phyloP scores from a whole-genome alignment of 2,113 vertebrate species.

The Hemiscyllium ocellatum region DNA sequence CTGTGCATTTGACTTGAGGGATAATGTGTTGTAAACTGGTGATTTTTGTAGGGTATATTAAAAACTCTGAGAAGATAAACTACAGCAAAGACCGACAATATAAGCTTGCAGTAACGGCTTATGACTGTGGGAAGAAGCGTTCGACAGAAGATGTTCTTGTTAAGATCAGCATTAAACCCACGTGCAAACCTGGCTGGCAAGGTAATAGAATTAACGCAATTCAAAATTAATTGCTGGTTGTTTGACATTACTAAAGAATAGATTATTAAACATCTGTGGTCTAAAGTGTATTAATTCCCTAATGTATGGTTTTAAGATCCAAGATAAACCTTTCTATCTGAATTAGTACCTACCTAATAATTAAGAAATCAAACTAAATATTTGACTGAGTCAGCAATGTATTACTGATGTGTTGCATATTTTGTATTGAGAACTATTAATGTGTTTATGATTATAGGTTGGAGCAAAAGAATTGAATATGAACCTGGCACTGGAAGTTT shows the following conservation, averaged over 20 bases:
- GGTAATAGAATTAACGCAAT: constrained; percentile 55
- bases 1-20: background rate
- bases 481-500: constrained; percentile 87
- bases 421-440: background rate
- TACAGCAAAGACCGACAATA: constrained; percentile 86
- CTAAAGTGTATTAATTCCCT: background rate
- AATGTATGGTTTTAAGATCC: background rate
- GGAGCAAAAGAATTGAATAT: constrained; percentile 87
- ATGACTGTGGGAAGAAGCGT: constrained; percentile 92
- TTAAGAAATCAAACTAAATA: background rate
- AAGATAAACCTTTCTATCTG: background rate
- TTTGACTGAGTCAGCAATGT: background rate
- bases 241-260: background rate
- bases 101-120: constrained; percentile 88
- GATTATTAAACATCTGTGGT: background rate
- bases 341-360: background rate
- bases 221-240: background rate
- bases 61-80: constrained; percentile 87
- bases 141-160: constrained; percentile 86
- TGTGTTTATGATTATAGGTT: constrained; percentile 58
- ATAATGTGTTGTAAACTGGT: background rate
- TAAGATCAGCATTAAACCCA: constrained; percentile 87
- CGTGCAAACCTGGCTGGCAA: constrained; percentile 93
- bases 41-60: constrained; percentile 75
- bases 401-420: background rate